These are phyloP conservation scores for Hofmannophila pseudospretella DNA, from an alignment of 2,888 invertebrate species.

Conservation along the genomic window DNA sequence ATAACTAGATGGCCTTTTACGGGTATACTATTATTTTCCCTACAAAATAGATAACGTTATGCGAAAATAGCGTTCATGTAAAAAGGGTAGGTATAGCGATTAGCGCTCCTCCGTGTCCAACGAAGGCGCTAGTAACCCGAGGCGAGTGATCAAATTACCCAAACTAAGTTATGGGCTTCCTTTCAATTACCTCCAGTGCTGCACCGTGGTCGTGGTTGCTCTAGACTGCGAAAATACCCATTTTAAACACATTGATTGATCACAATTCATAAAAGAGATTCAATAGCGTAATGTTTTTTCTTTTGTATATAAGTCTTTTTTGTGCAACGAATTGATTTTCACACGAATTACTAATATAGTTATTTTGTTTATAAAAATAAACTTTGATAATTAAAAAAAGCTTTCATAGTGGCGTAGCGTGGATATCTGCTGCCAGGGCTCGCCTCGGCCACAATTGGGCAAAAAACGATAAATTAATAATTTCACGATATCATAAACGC, in stretches of 20 bases:
- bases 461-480: too few species aligned
- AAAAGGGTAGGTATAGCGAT: too few species aligned
- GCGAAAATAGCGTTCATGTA: too few species aligned
- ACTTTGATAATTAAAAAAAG: neutral
- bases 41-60: neutral
- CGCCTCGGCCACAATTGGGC: too few species aligned
- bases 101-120: neutral
- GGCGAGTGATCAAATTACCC: slow-evolving; percentile 40
- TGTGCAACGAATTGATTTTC: too few species aligned
- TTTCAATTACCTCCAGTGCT: slow-evolving; percentile 29
- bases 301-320: too few species aligned
- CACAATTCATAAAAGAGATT: neutral
- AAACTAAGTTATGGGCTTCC: slow-evolving; percentile 38
- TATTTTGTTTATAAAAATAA: neutral
- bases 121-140: slow-evolving; percentile 7
- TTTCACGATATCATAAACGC: too few species aligned
- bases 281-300: too few species aligned
- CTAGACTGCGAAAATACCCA: neutral
- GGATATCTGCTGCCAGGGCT: too few species aligned
- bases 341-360: neutral
- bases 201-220: neutral
- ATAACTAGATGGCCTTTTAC: neutral
- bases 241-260: neutral
- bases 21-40: neutral
- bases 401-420: too few species aligned